Evolutionary conservation across 2,113 vertebrate genomes (phyloP), one percentile per base, ranked within the genome.

Genomic region (Oncorhynchus gorbuscha): DNA sequence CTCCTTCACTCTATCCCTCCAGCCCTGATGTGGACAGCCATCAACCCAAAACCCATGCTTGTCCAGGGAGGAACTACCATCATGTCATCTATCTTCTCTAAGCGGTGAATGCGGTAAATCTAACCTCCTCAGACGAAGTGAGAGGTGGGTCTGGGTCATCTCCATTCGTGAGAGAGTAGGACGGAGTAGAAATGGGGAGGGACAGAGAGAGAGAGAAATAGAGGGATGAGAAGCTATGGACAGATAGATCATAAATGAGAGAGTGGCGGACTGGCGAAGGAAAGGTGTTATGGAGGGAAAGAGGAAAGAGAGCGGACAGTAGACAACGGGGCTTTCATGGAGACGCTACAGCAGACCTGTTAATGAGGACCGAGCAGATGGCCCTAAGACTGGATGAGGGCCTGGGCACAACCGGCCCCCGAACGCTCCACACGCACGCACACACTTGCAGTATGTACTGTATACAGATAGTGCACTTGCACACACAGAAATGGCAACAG

Each of bases 301-400:
- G 20, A 26, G 18, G 73, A 28, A 30, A 26, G 59, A 20, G 61
- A 66, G 58, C 26, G 59, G 6, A 11, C 3, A 28, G 11, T 3
- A 45, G 32, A 64, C 8, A 35, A 32, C 0, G 16, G 30, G 30
- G 11, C 3, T 55, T 55, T 4, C 18, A 55, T 18, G 24, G 32
- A 24, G 73, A 9, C n/a, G 35, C 13, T 3, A 20, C 20, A 39
- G 22, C 39, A 48, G 69, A 70, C 20, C 69, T 69, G 32, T 32
- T 39, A 69, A 69, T 69, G 32, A 45, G 18, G 67, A 39, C 3
- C 16, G 32, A 89, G 77, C 88, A 92, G 89, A 91, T 91, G 90
- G 88, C 75, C 51, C 45, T 79, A 66, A 86, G 79, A 78, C 81
- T 77, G 48, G 81, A 79, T 90, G 86, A 87, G 68, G 83, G 84